A percentile compares a stretch with the other conserved stretches of the same genome.
Conservation (phyloP, 1,140 invertebrate genomes). For the Camponotus vicinus region DNA sequence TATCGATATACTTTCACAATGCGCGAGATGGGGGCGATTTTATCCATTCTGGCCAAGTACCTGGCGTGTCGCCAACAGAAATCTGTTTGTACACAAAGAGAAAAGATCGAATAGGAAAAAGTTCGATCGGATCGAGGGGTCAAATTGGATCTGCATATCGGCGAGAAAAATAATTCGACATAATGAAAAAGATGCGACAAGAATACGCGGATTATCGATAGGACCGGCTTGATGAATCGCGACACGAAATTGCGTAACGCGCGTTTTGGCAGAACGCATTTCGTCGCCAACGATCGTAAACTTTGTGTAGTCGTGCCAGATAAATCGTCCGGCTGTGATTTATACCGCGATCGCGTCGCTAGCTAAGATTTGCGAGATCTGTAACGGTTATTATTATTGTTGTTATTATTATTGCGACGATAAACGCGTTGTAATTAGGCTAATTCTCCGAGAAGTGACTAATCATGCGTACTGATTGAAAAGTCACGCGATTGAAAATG, state of each 20-base stretch:
- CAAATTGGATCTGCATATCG: neutral
- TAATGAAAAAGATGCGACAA: too few relatives aligned
- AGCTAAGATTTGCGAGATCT: slow-evolving; percentile 3
- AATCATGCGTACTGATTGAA: neutral
- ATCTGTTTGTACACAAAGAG: slow-evolving; percentile 62
- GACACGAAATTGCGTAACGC: slow-evolving; percentile 41
- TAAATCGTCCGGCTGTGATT: slow-evolving; percentile 23
- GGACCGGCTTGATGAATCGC: neutral
- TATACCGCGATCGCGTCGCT: neutral
- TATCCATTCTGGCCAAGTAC: slow-evolving; percentile 10
- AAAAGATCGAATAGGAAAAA: neutral
- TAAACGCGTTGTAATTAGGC: slow-evolving; percentile 12
- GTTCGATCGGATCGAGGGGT: neutral
- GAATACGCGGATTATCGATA: neutral
- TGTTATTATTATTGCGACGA: neutral
- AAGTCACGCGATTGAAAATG: neutral
- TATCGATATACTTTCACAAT: slow-evolving; percentile 75
- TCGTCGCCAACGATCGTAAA: slow-evolving; percentile 7
- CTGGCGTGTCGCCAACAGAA: slow-evolving; percentile 65
- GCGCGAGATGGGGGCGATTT: slow-evolving; percentile 47
- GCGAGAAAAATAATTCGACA: slow-evolving; percentile 6
- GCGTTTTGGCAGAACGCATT: slow-evolving; percentile 25
- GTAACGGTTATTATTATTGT: slow-evolving; percentile 9
- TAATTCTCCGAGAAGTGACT: neutral
- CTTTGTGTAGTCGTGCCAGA: slow-evolving; percentile 11